These are phyloP conservation scores for Oasisia sp. DNA, from an alignment of 2,888 invertebrate genomes.

Conservation along the genomic window DNA sequence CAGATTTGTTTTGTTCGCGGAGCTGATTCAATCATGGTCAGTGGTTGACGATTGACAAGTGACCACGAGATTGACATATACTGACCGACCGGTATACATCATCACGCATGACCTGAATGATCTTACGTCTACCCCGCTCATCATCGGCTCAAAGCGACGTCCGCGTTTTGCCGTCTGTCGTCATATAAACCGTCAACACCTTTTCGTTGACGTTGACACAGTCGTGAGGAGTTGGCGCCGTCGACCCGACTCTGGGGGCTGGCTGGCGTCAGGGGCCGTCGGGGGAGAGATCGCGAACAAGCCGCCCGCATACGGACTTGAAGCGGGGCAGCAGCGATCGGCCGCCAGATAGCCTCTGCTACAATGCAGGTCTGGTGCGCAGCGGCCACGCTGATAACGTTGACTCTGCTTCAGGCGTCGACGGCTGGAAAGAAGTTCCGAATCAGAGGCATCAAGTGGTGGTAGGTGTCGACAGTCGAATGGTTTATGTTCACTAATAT, in stretches of 20 bases:
- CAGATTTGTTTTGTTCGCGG: neutral
- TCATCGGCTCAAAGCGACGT: neutral
- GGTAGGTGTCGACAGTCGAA: neutral
- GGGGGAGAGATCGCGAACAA: neutral
- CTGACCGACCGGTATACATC: too few species aligned
- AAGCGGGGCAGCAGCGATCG: neutral
- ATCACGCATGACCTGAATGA: neutral
- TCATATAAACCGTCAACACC: neutral
- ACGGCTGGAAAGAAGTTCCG: constrained; percentile 3
- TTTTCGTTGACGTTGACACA: neutral
- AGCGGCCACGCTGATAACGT: neutral
- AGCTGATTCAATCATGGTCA: neutral
- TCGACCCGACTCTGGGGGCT: neutral
- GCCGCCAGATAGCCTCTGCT: neutral
- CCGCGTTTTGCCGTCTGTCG: neutral
- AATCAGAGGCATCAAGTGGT: neutral
- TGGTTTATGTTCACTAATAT: neutral
- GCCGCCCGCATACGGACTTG: neutral
- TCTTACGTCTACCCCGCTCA: neutral
- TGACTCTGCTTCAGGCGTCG: constrained; percentile 1
- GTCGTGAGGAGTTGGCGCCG: neutral
- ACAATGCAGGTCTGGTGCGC: neutral
- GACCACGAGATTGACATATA: neutral
- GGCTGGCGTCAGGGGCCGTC: neutral
- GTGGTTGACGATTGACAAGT: neutral